Conservation (phyloP, 2,113 vertebrate genomes). For the Clarias batrachus region DNA sequence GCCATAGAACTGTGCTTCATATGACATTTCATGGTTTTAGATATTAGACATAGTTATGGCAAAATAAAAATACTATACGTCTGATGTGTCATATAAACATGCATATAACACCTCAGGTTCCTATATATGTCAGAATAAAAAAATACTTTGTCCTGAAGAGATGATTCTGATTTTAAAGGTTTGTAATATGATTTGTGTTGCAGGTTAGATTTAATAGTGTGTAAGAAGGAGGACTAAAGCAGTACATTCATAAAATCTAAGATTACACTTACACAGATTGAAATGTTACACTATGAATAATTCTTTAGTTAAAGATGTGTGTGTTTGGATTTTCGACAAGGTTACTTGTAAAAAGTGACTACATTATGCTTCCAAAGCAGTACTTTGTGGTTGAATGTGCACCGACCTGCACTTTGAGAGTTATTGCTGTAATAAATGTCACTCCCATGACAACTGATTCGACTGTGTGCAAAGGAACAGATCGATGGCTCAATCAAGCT, state of each 20-base stretch:
- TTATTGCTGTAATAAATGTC: background rate
- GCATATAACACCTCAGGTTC: background rate
- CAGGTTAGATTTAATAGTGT: background rate
- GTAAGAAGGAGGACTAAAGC: background rate
- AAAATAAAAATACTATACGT: background rate
- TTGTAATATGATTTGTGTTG: background rate
- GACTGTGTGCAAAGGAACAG: background rate
- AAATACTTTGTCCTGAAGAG: background rate
- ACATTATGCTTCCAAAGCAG: background rate
- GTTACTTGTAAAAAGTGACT: background rate
- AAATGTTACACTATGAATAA: background rate
- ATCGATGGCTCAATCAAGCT: constrained; percentile 7
- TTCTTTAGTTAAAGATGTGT: background rate
- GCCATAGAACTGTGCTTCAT: background rate
- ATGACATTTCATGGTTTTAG: background rate
- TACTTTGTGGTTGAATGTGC: background rate
- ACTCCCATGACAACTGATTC: background rate
- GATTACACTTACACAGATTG: background rate
- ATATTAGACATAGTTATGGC: background rate
- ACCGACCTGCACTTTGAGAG: background rate
- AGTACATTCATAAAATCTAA: background rate
- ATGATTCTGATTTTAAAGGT: background rate
- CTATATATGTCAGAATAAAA: background rate
- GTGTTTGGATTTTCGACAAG: background rate
- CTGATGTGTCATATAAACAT: too few species aligned